These are phyloP conservation scores for Phortica variegata DNA, from an alignment of 1,140 invertebrate species.

Conservation along the genomic window DNA sequence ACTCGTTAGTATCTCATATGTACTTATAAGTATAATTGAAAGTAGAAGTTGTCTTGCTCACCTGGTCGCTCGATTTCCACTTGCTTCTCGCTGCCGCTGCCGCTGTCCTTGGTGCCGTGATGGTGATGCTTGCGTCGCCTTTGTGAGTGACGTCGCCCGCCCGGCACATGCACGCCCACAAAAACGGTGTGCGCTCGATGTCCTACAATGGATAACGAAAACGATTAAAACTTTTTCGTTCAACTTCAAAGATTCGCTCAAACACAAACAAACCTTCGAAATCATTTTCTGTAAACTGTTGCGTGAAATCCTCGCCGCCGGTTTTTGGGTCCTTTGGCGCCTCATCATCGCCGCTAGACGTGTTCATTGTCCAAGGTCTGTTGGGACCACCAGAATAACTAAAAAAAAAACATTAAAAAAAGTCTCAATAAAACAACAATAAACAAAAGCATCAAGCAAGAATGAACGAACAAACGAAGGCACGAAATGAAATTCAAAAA, in stretches of 20 bases:
- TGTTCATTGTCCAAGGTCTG: conserved; percentile 66
- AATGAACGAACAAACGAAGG: too few relatives aligned
- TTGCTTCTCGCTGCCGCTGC: conserved; percentile 42
- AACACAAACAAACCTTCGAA: conserved; percentile 70
- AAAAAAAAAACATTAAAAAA: conserved; percentile 4
- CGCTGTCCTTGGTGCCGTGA: conserved; percentile 45
- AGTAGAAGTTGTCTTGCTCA: conserved; percentile 18
- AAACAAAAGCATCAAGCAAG: neutral
- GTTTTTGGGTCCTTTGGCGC: conserved; percentile 82
- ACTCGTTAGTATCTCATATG: conserved; percentile 3
- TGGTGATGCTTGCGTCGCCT: conserved; percentile 77
- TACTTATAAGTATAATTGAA: too few relatives aligned
- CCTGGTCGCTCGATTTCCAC: conserved; percentile 49
- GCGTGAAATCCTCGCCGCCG: conserved; percentile 67
- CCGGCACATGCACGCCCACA: conserved; percentile 82
- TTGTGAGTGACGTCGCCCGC: conserved; percentile 71
- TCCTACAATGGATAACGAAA: conserved; percentile 61
- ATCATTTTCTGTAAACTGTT: conserved; percentile 81
- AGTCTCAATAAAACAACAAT: neutral
- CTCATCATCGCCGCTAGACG: conserved; percentile 68
- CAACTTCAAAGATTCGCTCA: conserved; percentile 3
- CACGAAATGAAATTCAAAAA: neutral
- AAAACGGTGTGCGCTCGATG: conserved; percentile 86
- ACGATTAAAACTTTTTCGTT: conserved; percentile 3
- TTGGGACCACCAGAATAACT: conserved; percentile 21